Percentiles rank a stretch among this genome's conserved stretches.
phyloP scores from a whole-genome alignment of 2,888 invertebrate genomes.

The Cheilosia variabilis region DNA sequence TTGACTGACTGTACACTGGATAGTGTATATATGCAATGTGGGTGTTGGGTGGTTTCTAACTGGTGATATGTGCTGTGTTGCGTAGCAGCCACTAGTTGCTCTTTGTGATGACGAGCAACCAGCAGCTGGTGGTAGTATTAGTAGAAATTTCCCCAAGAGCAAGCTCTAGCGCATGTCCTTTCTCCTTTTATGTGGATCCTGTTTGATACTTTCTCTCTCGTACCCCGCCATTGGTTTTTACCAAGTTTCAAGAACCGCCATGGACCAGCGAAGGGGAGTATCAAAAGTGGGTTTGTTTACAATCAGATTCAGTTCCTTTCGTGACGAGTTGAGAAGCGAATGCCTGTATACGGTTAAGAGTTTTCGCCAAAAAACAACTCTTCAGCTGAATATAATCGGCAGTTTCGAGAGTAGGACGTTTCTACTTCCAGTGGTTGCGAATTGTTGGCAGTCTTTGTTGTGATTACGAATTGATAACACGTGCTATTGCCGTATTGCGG shows the following conservation, averaged over 20 bases:
- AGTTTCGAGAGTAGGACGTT: conserved; percentile 36
- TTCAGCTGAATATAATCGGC: conserved; percentile 5
- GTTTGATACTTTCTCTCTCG: conserved; percentile 18
- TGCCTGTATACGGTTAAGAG: conserved; percentile 36
- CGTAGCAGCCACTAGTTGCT: conserved; percentile 70
- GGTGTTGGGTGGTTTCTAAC: conserved; percentile 13
- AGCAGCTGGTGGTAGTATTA: conserved; percentile 13
- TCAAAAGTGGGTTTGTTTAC: conserved; percentile 70
- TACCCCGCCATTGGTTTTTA: conserved; percentile 65
- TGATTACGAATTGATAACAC: conserved; percentile 71
- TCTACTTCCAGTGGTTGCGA: conserved; percentile 27
- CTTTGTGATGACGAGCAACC: background rate
- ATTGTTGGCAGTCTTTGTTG: conserved; percentile 58
- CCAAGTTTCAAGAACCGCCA: conserved; percentile 54
- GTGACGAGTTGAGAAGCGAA: conserved; percentile 57
- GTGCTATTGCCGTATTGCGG: conserved; percentile 31
- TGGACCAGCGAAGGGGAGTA: conserved; percentile 21
- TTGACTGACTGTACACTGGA: conserved; percentile 65
- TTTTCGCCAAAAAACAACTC: background rate
- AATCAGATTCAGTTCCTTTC: conserved; percentile 66
- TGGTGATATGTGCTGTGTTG: conserved; percentile 51
- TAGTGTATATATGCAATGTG: conserved; percentile 40
- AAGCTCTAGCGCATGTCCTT: conserved; percentile 64
- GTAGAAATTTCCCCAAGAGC: conserved; percentile 21
- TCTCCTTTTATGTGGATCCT: conserved; percentile 53